Base-by-base conservation (phyloP, 2,888 invertebrate genomes). In the Harpalus rufipes region DNA sequence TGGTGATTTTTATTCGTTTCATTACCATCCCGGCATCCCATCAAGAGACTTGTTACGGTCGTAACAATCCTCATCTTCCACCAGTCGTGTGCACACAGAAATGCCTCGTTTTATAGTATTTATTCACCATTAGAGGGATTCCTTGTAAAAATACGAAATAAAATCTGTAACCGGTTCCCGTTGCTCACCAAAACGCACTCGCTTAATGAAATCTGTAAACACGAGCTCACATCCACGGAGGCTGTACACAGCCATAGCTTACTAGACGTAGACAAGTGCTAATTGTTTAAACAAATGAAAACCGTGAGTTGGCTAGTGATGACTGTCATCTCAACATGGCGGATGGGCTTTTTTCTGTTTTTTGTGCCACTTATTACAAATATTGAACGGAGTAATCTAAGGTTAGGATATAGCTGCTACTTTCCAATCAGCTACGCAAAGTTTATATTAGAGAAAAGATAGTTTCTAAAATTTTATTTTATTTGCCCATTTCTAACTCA, bases 141-240 rank as follows among this genome's bases (percentile, higher is more conserved):
- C 44, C 41, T 76, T 63, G 83, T 74, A 76, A 83, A 39, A 83
- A 83, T 74, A 59, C 63, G 21, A 81, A 81, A 81, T 78, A 84
- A 84, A 84, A 84, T 84, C 78, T 78, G 87, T 87, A 89, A 90
- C 90, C 90, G 90, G 90, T 90, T 90, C 89, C 86, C 87, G 78
- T 78, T 68, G 56, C 89, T 88, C 88, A 89, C 89, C 89, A 89
- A 90, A 89, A 84, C 51, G 89, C 89, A 89, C 88, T 87, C 87
- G 86, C 79, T 88, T 90, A 90, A 90, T 90, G 89, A 89, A 89
- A 90, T 90, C 89, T 87, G 90, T 89, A 90, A 89, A 90, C 89
- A 90, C 76, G 85, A 85, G 85, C 86, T 87, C 88, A 87, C 21
- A 88, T 87, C 88, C 88, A 88, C 88, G 88, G 88, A 87, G 87